phyloP scores from a whole-genome alignment of 2,797 vertebrate species.

The Lepidocolaptes lacrymiger region DNA sequence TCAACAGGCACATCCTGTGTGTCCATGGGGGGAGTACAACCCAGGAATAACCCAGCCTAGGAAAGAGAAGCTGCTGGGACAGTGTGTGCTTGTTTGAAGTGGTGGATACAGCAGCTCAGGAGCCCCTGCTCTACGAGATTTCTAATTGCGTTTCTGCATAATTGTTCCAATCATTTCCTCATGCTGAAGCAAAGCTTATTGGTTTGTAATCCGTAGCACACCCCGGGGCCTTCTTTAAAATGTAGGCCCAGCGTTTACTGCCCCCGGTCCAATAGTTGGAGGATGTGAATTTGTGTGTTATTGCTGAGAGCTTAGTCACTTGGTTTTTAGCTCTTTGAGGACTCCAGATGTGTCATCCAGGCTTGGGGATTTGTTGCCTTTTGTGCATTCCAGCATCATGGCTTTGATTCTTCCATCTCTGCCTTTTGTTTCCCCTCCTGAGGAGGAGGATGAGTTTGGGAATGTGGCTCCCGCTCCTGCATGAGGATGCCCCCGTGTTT shows the following conservation, averaged over 20 bases:
- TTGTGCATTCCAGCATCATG: accelerated
- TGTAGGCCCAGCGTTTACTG: conserved; percentile 63
- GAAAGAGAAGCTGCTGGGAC: background rate
- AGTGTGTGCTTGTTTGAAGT: background rate
- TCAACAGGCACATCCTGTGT: background rate
- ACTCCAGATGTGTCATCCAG: conserved; percentile 30
- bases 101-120: conserved; percentile 19
- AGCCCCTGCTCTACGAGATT: conserved; percentile 18
- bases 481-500: accelerated
- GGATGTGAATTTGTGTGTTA: conserved; percentile 30
- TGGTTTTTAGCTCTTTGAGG: background rate
- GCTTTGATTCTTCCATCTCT: background rate
- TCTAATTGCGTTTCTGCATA: conserved; percentile 48
- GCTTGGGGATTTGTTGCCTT: background rate
- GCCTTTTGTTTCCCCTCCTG: background rate
- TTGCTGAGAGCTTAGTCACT: conserved; percentile 32
- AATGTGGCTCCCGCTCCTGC: accelerated
- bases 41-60: background rate
- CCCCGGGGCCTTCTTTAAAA: conserved; percentile 53
- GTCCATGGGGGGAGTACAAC: background rate
- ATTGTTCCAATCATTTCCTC: conserved; percentile 42
- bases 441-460: background rate
- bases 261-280: conserved; percentile 27
- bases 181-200: conserved; percentile 20
- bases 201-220: conserved; percentile 58